Evolutionary conservation across 2,797 vertebrate species (phyloP), one percentile per base, ranked within the genome.

Genomic region (Lemur catta): DNA sequence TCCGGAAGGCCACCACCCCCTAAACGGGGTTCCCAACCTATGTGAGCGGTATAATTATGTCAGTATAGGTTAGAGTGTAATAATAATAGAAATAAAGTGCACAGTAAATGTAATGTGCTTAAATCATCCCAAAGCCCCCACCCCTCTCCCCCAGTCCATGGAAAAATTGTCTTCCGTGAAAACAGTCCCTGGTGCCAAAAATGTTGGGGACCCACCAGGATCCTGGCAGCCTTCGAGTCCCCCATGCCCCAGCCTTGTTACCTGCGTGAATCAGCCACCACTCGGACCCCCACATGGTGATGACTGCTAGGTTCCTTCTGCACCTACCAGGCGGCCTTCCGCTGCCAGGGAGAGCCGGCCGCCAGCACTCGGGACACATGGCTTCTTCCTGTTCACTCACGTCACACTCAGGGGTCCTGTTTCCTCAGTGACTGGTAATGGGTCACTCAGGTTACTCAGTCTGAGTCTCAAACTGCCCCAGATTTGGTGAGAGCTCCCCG

Each of bases 231-330:
- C 38, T 78, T 1, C 9, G 7, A 57, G 38, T 41, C 26, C 78
- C 41, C 78, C 38, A 28, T 11, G 9, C 35, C 57, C 76, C 78
- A 57, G 52, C 78, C 38, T 38, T 38, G 38, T 38, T 38, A 38
- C 38, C 38, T 38, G 41, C 6, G 41, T 26, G 7, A 35, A 35
- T 65, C 48, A 6, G n/a, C 74, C 26, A 38, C 22, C 7, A 4
- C 50, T 52, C 38, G 8, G 41, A 20, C 28, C n/a, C 52, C 43
- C 7, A 3, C 2, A 7, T 30, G 13, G 26, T 74, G 26, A 74
- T 41, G 24, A 26, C 5, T 22, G 13, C 33, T 17, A 2, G 7
- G 0, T 5, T 12, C 55, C 43, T 33, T 26, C 35, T 4, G 2
- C 1, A 0, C n/a, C n/a, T 8, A 38, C 20, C 13, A 41, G 30